Conservation (phyloP, 2,113 vertebrate genomes). For the Eudyptes chrysolophus region DNA sequence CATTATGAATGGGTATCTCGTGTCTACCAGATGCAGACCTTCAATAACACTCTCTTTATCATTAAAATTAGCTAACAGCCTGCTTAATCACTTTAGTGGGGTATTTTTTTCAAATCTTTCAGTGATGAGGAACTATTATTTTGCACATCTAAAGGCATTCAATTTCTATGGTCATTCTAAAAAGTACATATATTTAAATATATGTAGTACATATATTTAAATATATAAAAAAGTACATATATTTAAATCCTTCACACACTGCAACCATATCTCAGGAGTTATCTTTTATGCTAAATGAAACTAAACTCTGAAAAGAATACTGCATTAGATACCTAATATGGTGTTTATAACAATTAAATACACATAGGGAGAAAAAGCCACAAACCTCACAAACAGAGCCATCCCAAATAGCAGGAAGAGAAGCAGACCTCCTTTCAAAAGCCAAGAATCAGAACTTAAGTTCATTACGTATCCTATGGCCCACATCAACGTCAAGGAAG, state of each 20-base stretch:
- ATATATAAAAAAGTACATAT: too few species aligned
- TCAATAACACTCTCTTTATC: not conserved
- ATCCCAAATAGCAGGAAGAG: constrained; percentile 75
- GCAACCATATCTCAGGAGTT: not conserved
- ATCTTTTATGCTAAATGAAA: not conserved
- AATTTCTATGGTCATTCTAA: not conserved
- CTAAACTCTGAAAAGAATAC: not conserved
- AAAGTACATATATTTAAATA: not conserved
- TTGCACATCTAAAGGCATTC: not conserved
- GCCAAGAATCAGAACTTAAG: constrained; percentile 91
- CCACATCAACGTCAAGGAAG: constrained; percentile 78
- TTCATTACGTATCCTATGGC: constrained; percentile 82
- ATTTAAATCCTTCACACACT: not conserved
- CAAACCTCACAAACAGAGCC: constrained; percentile 85
- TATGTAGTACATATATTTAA: too few species aligned
- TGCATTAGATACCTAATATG: not conserved
- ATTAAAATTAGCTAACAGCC: not conserved
- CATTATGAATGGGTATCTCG: not conserved
- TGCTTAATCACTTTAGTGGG: not conserved
- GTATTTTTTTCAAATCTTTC: not conserved
- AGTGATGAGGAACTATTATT: not conserved
- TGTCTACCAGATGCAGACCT: not conserved
- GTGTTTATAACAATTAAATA: not conserved
- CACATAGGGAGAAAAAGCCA: not conserved
- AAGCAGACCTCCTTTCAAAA: constrained; percentile 90